Base-by-base conservation (phyloP, 2,888 invertebrate genomes). In the Lasioglossum vierecki region DNA sequence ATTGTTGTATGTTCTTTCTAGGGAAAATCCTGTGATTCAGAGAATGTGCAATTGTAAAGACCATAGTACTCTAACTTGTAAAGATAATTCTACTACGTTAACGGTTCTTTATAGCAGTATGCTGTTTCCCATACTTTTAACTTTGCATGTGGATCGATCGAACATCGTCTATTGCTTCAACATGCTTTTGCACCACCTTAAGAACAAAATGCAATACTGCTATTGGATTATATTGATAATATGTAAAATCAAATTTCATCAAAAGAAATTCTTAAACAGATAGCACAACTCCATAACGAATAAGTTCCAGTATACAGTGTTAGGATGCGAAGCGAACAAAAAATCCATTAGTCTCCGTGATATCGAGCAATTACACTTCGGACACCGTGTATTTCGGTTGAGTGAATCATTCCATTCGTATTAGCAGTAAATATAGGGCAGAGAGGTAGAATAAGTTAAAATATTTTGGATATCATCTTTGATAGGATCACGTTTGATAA, bases 391-490 rank as follows among this genome's bases (percentile, higher is more conserved):
- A 63, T 63, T 81, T 87, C 76, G 73, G 63, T 87, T 82, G 13
- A 75, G 57, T n/a, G 75, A 81, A 76, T 78, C 74, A 82, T 79
- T 82, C 76, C 80, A 85, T 76, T 84, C 81, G 80, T 74, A 82
- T 85, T 82, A 82, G 77, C 80, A 84, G 82, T 78, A 83, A 83
- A 84, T 84, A 89, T 90, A 90, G 85, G 71, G 68, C 83, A 80
- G 85, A 80, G 85, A 80, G 76, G 80, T 86, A 90, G 85, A 82
- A 85, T 88, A 87, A 83, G 82, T 88, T 88, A 76, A 86, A 79
- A 88, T 90, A 90, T 90, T 90, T 90, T 90, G 88, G 87, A 90
- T 90, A 90, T 85, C 77, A 80, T 79, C 74, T 84, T 83, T 85
- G 81, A 76, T 89, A 90, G 84, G 70, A 76, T 78, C 83, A 79